Base-by-base conservation (phyloP, 2,113 vertebrate genomes). In the Donacobius atricapilla region DNA sequence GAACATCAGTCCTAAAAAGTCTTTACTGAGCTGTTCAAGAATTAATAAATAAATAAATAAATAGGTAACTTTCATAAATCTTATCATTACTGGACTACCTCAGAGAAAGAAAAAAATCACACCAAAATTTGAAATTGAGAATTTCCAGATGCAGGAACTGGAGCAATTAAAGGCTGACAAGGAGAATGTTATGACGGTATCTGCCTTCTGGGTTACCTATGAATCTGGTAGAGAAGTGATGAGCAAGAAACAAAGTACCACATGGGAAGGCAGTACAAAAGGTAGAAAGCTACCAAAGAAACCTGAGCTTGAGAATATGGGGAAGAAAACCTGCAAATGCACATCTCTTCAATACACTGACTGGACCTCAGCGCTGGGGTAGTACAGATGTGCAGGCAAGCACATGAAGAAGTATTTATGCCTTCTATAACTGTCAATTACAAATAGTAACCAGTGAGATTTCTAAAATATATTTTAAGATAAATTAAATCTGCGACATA, bases 251-350 rank as follows among this genome's bases (percentile, higher is more conserved):
- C 3, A 45, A 44, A 85, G 12, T 12, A 72, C 4, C 3, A 9
- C 6, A 14, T 3, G 39, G 11, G 33, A 83, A 75, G 30, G 57
- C 16, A 85, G 12, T 19, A 56, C 19, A 75, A 70, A 82, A 79
- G 2, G 37, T n/a, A 83, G 37, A 37, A 77, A 64, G 11, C 15
- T 86, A 33, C 35, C 4, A 19, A 48, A 72, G n/a, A 39, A 81
- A 69, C 15, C 7, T 7, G 7, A 87, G 11, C 0, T 0, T 45
- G 17, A 75, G 11, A 70, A 51, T 7, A 7, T 7, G 13, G 10
- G 7, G 9, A 57, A 61, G 42, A 75, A 91, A 82, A 45, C 7
- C 20, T 33, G 25, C 6, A 9, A 66, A 75, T 10, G 10, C 7
- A 27, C 16, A 45, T 9, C 11, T 73, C 33, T 47, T 31, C 33